Percentiles rank a stretch among this genome's conserved stretches.
phyloP scores from a whole-genome alignment of 2,888 invertebrate genomes.

The Eupithecia exiguata region DNA sequence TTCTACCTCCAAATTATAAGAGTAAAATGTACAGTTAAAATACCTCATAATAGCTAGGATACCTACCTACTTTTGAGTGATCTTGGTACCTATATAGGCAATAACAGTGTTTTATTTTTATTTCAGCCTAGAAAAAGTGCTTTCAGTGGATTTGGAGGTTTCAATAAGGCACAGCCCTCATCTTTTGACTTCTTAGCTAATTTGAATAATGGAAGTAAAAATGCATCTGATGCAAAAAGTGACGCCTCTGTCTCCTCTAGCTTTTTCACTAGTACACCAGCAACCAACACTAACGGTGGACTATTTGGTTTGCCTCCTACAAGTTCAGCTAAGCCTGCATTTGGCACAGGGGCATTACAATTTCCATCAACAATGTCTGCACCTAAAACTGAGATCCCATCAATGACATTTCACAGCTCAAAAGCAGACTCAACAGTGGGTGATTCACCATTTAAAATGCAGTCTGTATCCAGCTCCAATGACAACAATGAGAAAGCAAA shows the following conservation, averaged over 20 bases:
- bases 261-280: conserved; percentile 57
- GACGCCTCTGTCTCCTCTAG: conserved; percentile 59
- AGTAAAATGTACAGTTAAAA: neutral
- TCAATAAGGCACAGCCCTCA: conserved; percentile 80
- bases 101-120: neutral
- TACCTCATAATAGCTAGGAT: neutral
- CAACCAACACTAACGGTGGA: conserved; percentile 53
- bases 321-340: conserved; percentile 50
- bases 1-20: neutral
- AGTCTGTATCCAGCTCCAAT: conserved; percentile 54
- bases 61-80: neutral
- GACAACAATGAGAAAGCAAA: conserved; percentile 53
- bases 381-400: conserved; percentile 43
- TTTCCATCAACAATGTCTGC: conserved; percentile 56
- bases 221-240: conserved; percentile 62
- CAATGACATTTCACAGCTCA: conserved; percentile 59
- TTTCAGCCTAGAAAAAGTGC: conserved; percentile 83
- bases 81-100: neutral
- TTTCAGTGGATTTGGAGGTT: conserved; percentile 88
- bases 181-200: conserved; percentile 86
- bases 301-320: conserved; percentile 57
- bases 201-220: conserved; percentile 76
- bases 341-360: conserved; percentile 54
- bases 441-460: conserved; percentile 66
- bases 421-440: conserved; percentile 64